Evolutionary conservation across 2,888 invertebrate genomes (phyloP).

Genomic region (Hymenopus coronatus): DNA sequence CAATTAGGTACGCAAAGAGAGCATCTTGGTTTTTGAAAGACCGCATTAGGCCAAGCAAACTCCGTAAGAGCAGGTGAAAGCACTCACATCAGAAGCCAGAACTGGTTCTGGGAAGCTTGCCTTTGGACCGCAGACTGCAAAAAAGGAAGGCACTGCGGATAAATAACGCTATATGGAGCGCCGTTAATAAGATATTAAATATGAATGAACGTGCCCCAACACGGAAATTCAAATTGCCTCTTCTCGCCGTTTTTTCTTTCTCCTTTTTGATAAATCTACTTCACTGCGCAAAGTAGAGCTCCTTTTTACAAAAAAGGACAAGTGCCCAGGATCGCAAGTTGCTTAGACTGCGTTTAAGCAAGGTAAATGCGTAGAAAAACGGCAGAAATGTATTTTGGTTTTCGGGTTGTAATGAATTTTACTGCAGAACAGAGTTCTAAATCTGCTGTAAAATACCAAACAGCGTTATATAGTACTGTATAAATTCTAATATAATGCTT

Average conservation of each 20-base stretch:
- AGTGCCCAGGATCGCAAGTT: not conserved
- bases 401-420: not conserved
- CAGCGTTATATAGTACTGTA: too few species aligned
- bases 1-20: not conserved
- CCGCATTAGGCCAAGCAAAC: not conserved
- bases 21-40: not conserved
- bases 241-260: not conserved
- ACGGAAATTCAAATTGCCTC: not conserved
- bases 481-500: too few species aligned
- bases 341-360: not conserved
- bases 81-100: not conserved
- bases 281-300: not conserved
- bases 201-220: not conserved
- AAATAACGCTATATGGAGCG: not conserved
- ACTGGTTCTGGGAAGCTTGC: not conserved
- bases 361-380: not conserved
- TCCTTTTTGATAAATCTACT: not conserved
- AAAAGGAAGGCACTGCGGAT: not conserved
- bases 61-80: not conserved
- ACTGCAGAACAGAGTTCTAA: too few species aligned
- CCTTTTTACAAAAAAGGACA: not conserved
- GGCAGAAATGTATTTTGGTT: not conserved
- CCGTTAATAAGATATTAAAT: not conserved
- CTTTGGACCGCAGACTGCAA: not conserved
- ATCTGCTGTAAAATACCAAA: too few species aligned